A percentile compares a stretch with the other conserved stretches of the same genome.
Evolutionary conservation across 1,140 invertebrate genomes (phyloP).

Genomic region (Kradibia gibbosae): DNA sequence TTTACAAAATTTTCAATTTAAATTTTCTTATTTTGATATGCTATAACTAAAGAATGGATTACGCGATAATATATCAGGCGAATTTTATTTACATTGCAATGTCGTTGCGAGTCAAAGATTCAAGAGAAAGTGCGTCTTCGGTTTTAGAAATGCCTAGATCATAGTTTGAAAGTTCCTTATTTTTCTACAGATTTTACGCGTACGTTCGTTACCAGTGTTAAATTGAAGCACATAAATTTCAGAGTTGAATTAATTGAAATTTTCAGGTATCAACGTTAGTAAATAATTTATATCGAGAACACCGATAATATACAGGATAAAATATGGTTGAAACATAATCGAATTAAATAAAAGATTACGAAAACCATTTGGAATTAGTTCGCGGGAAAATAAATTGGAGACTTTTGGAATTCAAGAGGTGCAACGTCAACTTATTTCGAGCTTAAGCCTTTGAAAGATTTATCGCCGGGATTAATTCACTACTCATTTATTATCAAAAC

Average conservation of each 20-base stretch:
- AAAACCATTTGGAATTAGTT: not conserved
- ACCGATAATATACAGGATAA: not conserved
- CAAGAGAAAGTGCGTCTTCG: constrained; percentile 49
- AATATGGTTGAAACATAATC: not conserved
- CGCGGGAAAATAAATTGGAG: not conserved
- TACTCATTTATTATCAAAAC: not conserved
- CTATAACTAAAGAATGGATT: constrained; percentile 16
- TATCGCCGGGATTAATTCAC: not conserved
- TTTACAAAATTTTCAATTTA: constrained; percentile 16
- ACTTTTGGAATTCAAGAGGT: not conserved
- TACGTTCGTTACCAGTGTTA: constrained; percentile 9
- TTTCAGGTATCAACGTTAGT: not conserved
- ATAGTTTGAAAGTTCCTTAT: constrained; percentile 46
- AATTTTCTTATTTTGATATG: constrained; percentile 3
- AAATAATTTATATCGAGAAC: constrained; percentile 1
- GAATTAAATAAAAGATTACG: not conserved
- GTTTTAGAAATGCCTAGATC: constrained; percentile 44
- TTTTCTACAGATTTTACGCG: constrained; percentile 17
- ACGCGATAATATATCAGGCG: constrained; percentile 31
- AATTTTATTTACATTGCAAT: constrained; percentile 10
- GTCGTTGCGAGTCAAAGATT: constrained; percentile 32
- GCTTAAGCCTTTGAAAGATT: not conserved
- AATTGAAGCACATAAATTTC: not conserved
- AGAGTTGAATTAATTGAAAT: not conserved
- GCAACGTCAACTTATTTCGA: not conserved